Evolutionary conservation across 2,797 vertebrate species (phyloP), one percentile per base, ranked within the genome.

Genomic region (Prunella strophiata): DNA sequence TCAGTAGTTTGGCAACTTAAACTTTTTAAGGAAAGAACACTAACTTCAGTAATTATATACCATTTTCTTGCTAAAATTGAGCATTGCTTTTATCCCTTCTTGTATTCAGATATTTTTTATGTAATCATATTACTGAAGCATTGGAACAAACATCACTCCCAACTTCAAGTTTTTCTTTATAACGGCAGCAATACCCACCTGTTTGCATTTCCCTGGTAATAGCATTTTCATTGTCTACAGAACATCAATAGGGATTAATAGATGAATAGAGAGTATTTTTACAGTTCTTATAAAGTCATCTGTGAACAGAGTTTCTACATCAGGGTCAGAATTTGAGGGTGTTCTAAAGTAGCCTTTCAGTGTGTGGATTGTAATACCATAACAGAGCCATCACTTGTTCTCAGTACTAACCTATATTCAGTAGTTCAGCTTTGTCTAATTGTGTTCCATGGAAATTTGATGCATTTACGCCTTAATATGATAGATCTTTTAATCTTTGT

Each of bases 211-310:
- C 22, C 47, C 18, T 38, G 11, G 32, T 50, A 61, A n/a, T 7
- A 70, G 18, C 19, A 48, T 52, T 84, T 74, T 38, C 5, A 20
- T 17, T 76, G 40, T 54, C 17, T 82, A 22, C 5, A 50, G 26
- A 23, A 32, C 38, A 51, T 55, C 16, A 34, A 2, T 27, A 70
- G 42, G 11, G 17, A 57, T 68, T 55, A 74, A 63, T 7, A 78
- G 38, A 68, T 45, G 7, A 72, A 73, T 26, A 59, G 11, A 47
- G 13, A 45, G 5, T 45, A 57, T 51, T 57, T 34, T 82, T 79
- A 54, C 59, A 32, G 6, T 45, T 67, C 0, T 0, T 65, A 50
- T 29, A 38, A 63, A 67, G 25, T 20, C 1, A 59, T 12, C 9
- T 63, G 29, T 63, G 45, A 81, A 43, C 4, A 3, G 13, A 51